Evolutionary conservation across 2,797 vertebrate species (phyloP), one percentile per base, ranked within the genome.

Genomic region (Chelon labrosus): DNA sequence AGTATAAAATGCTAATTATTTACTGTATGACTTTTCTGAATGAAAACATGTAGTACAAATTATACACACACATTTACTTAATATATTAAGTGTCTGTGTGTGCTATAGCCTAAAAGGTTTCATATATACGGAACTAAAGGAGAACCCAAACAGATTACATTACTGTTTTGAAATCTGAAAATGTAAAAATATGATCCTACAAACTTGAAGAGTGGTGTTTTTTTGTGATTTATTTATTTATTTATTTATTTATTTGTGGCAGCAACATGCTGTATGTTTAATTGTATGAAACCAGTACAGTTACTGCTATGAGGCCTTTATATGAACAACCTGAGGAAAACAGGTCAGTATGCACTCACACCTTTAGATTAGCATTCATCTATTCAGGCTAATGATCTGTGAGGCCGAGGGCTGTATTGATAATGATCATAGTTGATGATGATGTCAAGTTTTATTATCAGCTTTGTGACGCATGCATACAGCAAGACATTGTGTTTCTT

Each of bases 371-470:
- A 74, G 31, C 17, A 63, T 63, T 57, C 13, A 60, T 38, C 2
- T 5, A 62, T 55, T 80, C 17, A 70, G 62, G 31, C 31, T 79
- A 53, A 79, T 77, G 60, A 57, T 49, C 7, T 64, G 9, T 17
- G 39, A 80, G 39, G 52, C n/a, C 46, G 38, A 39, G 9, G 38
- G 38, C 38, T 39, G 38, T 39, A 12, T 39, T 39, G 38, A 39
- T 39, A 47, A 35, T 57, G 25, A 51, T 9, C 0, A 55, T 53
- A 39, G 31, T 17, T 44, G 16, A 6, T 44, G 13, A 44, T 17
- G 42, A 44, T 16, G 14, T 17, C 17, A 6, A 9, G 4, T 46
- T 7, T 46, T 17, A 46, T n/a, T n/a, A n/a, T 46, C 17, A 17
- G 7, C 6, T n/a, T 16, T 46, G 44, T n/a, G 44, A n/a, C 44